Conservation (phyloP, 2,888 invertebrate genomes). For the Lasioglossum calceatum region DNA sequence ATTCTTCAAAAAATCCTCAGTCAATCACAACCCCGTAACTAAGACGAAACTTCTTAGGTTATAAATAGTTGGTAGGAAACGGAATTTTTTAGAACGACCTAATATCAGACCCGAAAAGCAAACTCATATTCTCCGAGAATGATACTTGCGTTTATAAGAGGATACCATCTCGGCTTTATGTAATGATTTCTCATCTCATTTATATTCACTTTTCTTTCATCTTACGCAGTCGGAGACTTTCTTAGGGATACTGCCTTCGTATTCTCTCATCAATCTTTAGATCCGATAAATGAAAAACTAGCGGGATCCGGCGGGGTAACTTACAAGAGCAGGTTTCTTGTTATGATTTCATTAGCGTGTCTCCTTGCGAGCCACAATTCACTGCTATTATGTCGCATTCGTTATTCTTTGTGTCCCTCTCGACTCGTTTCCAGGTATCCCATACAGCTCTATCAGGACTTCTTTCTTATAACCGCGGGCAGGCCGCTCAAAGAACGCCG, state of each 20-base stretch:
- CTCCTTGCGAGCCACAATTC: neutral
- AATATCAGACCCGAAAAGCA: neutral
- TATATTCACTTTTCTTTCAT: neutral
- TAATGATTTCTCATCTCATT: neutral
- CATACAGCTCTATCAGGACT: conserved; percentile 24
- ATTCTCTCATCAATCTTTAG: neutral
- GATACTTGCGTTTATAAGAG: neutral
- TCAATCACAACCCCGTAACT: neutral
- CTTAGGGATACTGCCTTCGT: neutral
- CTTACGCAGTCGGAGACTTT: neutral
- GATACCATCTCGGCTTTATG: neutral
- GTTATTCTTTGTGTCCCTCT: neutral
- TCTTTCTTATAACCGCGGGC: neutral
- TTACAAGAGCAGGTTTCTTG: neutral
- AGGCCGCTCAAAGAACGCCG: neutral
- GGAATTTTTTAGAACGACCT: neutral
- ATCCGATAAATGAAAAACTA: conserved; percentile 1
- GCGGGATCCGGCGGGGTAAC: neutral
- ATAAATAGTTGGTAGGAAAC: neutral
- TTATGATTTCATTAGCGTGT: neutral
- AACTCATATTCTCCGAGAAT: neutral
- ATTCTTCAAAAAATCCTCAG: neutral
- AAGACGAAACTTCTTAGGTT: neutral
- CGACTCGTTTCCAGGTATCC: conserved; percentile 2
- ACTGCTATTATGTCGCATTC: neutral